These are phyloP conservation scores for Syngnathus acus DNA, from an alignment of 2,797 vertebrate genomes.

Conservation along the genomic window DNA sequence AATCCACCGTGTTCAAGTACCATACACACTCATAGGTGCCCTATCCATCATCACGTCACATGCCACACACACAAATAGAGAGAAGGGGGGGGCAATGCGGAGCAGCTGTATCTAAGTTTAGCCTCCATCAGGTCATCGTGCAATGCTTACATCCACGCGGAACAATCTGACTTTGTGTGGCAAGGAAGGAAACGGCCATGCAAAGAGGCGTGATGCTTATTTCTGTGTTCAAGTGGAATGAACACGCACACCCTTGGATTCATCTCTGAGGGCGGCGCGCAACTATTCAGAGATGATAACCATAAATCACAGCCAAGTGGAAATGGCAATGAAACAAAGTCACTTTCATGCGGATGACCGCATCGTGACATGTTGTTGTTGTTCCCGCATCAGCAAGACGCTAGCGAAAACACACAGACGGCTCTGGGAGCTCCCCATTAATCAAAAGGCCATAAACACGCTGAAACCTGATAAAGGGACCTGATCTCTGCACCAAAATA, in stretches of 20 bases:
- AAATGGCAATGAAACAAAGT: not conserved
- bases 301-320: slow-evolving; percentile 17
- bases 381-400: not conserved
- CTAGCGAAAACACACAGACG: not conserved
- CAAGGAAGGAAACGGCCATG: slow-evolving; percentile 30
- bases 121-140: slow-evolving; percentile 39
- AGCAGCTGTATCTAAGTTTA: slow-evolving; percentile 67
- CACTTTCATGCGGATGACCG: slow-evolving; percentile 11
- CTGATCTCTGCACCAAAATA: slow-evolving; percentile 29
- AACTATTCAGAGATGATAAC: slow-evolving; percentile 24
- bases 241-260: slow-evolving; percentile 3
- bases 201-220: slow-evolving; percentile 11
- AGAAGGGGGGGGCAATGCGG: slow-evolving; percentile 12
- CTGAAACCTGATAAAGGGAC: slow-evolving; percentile 5
- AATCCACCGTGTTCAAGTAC: not conserved
- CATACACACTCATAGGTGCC: not conserved
- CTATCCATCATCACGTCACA: slow-evolving; percentile 37
- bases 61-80: slow-evolving; percentile 22
- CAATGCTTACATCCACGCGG: slow-evolving; percentile 21
- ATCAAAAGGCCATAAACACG: slow-evolving; percentile 38
- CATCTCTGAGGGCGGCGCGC: slow-evolving; percentile 6
- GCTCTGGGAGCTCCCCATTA: slow-evolving; percentile 18
- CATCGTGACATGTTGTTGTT: not conserved
- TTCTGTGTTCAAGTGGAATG: not conserved
- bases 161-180: slow-evolving; percentile 27